Percentiles rank a stretch among this genome's conserved stretches.
Evolutionary conservation across 2,888 invertebrate species (phyloP).

Genomic region (Pyrochroa serraticornis): DNA sequence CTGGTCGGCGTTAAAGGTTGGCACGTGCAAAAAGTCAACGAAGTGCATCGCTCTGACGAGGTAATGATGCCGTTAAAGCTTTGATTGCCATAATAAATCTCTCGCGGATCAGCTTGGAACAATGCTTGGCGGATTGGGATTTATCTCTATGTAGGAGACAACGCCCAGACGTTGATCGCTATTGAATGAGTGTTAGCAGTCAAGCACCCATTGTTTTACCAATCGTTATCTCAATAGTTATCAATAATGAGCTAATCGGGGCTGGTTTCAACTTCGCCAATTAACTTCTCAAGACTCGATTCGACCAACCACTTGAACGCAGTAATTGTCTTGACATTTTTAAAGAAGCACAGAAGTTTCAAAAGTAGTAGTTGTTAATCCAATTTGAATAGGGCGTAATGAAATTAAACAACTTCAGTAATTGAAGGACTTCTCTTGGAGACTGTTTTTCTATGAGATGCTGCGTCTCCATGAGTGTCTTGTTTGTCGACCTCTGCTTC

Average conservation of each 20-base stretch:
- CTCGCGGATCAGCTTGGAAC: background rate
- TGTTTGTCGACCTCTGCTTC: slow-evolving; percentile 25
- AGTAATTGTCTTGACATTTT: background rate
- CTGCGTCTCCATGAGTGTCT: slow-evolving; percentile 21
- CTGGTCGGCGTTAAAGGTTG: slow-evolving; percentile 3
- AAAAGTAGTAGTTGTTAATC: slow-evolving; percentile 11
- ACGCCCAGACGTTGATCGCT: background rate
- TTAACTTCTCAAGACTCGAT: too few species aligned
- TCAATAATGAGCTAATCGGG: background rate
- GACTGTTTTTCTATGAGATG: slow-evolving; percentile 21
- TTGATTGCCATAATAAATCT: slow-evolving; percentile 7
- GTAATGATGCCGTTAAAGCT: slow-evolving; percentile 7
- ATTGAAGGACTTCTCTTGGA: slow-evolving; percentile 13
- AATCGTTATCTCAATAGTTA: background rate
- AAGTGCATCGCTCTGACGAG: background rate
- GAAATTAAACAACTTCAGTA: slow-evolving; percentile 19
- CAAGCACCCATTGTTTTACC: slow-evolving; percentile 4
- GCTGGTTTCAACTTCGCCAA: too few species aligned
- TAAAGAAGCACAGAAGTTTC: slow-evolving; percentile 1
- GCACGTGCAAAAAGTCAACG: too few species aligned
- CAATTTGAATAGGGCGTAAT: slow-evolving; percentile 15
- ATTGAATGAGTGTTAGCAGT: slow-evolving; percentile 4
- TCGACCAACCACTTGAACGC: background rate
- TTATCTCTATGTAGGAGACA: slow-evolving; percentile 1
- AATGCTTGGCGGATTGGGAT: slow-evolving; percentile 1